A percentile compares a stretch with the other conserved stretches of the same genome.
These are phyloP conservation scores for Akabosia matsudoensis DNA, from an alignment of 1,140 invertebrate genomes.

Conservation along the genomic window DNA sequence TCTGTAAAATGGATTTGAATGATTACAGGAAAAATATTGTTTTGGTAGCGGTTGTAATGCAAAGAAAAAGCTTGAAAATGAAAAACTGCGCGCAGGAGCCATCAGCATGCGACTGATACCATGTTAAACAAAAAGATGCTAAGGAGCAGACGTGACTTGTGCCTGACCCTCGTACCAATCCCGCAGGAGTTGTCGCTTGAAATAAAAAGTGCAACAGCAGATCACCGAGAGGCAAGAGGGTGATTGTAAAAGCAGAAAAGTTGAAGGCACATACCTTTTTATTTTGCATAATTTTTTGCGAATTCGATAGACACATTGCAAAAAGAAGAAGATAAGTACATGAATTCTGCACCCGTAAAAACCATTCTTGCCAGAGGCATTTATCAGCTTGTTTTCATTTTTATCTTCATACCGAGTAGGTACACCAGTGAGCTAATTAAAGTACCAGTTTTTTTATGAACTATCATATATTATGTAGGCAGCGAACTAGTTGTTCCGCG, in stretches of 20 bases:
- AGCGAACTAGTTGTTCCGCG: not conserved
- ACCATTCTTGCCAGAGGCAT: not conserved
- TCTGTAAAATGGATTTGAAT: too few relatives aligned
- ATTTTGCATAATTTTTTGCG: not conserved
- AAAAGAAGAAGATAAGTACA: too few relatives aligned
- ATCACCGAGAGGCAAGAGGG: not conserved
- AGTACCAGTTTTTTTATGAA: constrained; percentile 2
- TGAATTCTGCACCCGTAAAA: too few relatives aligned
- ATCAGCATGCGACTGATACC: not conserved
- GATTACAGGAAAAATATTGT: too few relatives aligned
- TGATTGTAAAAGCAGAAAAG: not conserved
- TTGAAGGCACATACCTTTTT: not conserved
- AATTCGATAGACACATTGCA: not conserved
- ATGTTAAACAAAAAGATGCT: not conserved
- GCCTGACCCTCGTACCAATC: not conserved
- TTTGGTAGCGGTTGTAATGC: too few relatives aligned
- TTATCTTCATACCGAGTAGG: not conserved
- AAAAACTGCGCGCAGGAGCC: not conserved
- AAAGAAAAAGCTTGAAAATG: not conserved
- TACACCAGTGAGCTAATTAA: not conserved
- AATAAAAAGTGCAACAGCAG: constrained; percentile 3
- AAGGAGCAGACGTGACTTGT: not conserved
- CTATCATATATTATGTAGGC: not conserved
- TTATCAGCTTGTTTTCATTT: not conserved
- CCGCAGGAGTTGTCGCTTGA: not conserved